Percentiles rank a stretch among this genome's conserved stretches.
Conservation (phyloP, 2,797 vertebrate species). For the Thaleichthys pacificus region DNA sequence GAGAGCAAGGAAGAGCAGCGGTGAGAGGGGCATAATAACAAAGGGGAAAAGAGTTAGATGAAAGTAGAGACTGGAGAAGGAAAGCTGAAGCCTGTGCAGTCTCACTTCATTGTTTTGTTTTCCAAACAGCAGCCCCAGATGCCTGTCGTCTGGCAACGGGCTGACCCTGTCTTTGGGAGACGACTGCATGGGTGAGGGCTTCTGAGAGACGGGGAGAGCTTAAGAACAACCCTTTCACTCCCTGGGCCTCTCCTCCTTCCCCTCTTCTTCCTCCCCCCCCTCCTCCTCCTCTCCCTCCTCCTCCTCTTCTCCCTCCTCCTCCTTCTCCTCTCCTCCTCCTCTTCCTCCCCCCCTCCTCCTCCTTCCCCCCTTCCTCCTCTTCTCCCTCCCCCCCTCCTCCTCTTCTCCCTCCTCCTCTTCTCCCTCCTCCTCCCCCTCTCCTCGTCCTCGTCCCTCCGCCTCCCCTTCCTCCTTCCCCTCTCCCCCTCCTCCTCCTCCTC, state of each 20-base stretch:
- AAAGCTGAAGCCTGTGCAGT: background rate
- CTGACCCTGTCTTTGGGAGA: conserved; percentile 29
- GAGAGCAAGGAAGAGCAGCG: background rate
- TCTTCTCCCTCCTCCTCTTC: conserved; percentile 29
- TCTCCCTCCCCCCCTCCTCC: background rate
- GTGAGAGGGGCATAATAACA: background rate
- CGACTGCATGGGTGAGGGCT: conserved; percentile 31
- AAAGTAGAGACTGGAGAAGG: background rate
- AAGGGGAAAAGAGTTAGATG: background rate
- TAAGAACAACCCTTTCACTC: conserved; percentile 8
- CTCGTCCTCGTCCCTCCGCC: background rate
- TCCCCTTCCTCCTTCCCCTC: too few relatives aligned
- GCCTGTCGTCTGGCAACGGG: conserved; percentile 31
- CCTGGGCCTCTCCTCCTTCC: conserved; percentile 29
- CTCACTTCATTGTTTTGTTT: background rate
- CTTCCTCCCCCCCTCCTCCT: too few relatives aligned
- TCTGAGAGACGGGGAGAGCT: conserved; percentile 16
- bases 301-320: conserved; percentile 30
- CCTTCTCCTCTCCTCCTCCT: conserved; percentile 37
- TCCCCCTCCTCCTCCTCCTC: background rate
- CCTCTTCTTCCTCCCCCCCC: too few relatives aligned
- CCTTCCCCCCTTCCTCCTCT: background rate
- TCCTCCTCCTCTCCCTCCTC: background rate
- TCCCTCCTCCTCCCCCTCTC: too few relatives aligned
- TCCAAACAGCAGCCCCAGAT: conserved; percentile 27